Evolutionary conservation across 2,113 vertebrate genomes (phyloP), one percentile per base, ranked within the genome.

Genomic region (Zapornia atra): DNA sequence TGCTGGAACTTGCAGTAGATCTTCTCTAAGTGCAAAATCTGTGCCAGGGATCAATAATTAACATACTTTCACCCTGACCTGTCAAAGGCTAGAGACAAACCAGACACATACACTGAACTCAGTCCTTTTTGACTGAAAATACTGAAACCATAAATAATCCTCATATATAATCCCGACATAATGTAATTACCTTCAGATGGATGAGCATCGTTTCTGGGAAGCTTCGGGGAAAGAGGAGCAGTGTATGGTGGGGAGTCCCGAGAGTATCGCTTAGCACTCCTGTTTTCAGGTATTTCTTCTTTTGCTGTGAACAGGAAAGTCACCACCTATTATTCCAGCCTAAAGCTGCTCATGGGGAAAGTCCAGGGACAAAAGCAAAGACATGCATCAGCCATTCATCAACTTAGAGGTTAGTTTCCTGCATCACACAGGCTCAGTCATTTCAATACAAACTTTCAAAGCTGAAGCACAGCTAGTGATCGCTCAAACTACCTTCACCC

Each of bases 151-250:
- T 89, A 96, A 85, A 94, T 89, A 94, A 94, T 69, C 77, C 86
- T 89, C 91, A 57, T 76, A 87, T 50, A 54, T 69, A 94, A 90
- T 59, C 57, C 71, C 3, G 22, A 78, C 70, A 73, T 72, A 82
- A 86, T 33, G 9, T 94, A 82, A 81, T 96, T 99, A 99, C 99
- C 99, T 99, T 99, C 98, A 94, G 98, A 98, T 28, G 98, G 98
- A 93, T 98, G 98, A 65, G 98, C 96, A 82, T 98, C 98, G 12
- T 97, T 97, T 82, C 98, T 98, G 82, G 98, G 96, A 64, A 98
- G 97, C 95, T 99, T 99, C 44, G 99, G 98, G 53, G 99, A 99
- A 72, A 99, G 97, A 65, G 99, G 98, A 64, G 98, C 98, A 33
- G 98, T 96, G n/a, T 98, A 99, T 0, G 98, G 97, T 4, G 98